Percentiles rank a stretch among this genome's conserved stretches.
Evolutionary conservation across 2,888 invertebrate species (phyloP).

Genomic region (Melolontha melolontha): DNA sequence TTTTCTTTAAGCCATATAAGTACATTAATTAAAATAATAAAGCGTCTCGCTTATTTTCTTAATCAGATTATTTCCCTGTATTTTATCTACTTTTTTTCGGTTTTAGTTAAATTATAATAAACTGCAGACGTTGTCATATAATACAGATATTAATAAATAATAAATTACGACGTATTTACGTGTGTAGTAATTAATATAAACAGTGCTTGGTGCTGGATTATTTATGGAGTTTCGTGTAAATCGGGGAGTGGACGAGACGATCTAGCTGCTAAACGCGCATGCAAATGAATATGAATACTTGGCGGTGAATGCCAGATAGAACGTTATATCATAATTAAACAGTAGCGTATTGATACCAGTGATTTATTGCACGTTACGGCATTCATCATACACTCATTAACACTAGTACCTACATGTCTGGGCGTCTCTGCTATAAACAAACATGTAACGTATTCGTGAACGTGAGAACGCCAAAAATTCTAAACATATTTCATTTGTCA

Average conservation of each 20-base stretch:
- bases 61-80: too few species aligned
- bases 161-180: constrained; percentile 43
- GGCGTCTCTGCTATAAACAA: constrained; percentile 19
- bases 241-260: constrained; percentile 43
- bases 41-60: too few species aligned
- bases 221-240: constrained; percentile 43
- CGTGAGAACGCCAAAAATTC: constrained; percentile 20
- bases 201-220: constrained; percentile 39
- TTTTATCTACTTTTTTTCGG: too few species aligned
- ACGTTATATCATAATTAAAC: constrained; percentile 51
- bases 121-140: constrained; percentile 16
- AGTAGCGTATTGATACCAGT: constrained; percentile 50
- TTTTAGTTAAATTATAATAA: constrained; percentile 3
- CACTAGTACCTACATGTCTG: constrained; percentile 37
- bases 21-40: too few species aligned
- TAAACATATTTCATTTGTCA: constrained; percentile 9
- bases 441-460: constrained; percentile 6
- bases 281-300: constrained; percentile 43
- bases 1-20: too few species aligned
- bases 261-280: constrained; percentile 37
- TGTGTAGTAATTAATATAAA: constrained; percentile 43
- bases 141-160: constrained; percentile 38
- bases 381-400: constrained; percentile 48
- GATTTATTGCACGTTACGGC: constrained; percentile 49
- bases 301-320: constrained; percentile 42